Evolutionary conservation across 2,888 invertebrate genomes (phyloP).

Genomic region (Zelleria hepariella): DNA sequence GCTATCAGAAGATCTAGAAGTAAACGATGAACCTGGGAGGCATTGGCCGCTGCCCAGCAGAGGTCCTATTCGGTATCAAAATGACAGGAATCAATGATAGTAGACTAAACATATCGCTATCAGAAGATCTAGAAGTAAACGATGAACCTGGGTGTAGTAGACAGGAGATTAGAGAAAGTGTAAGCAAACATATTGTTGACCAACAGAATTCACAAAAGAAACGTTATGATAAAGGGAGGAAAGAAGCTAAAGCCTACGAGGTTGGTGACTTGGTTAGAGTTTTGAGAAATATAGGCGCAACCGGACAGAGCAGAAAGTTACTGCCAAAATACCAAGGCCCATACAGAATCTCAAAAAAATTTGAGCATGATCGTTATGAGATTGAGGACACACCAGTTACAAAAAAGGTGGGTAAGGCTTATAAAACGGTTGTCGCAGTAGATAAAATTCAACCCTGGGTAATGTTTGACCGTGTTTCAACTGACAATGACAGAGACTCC

Average conservation of each 20-base stretch:
- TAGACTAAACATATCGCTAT: not conserved
- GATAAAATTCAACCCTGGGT: not conserved
- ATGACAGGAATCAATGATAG: not conserved
- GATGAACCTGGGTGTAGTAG: no score
- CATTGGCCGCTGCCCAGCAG: conserved; percentile 5
- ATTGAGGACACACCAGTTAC: conserved; percentile 10
- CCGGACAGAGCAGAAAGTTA: conserved; percentile 9
- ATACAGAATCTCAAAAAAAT: conserved; percentile 3
- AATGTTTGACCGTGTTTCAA: no score
- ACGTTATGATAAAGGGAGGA: not conserved
- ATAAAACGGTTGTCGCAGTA: conserved; percentile 2
- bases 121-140: not conserved
- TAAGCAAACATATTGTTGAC: no score
- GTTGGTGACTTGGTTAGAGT: conserved; percentile 7
- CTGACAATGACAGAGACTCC: no score
- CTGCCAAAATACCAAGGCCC: conserved; percentile 9
- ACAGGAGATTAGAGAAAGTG: no score
- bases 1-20: no score
- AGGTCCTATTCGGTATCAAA: conserved; percentile 8
- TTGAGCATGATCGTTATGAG: conserved; percentile 9
- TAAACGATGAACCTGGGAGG: not conserved
- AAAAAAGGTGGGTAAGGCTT: conserved; percentile 1
- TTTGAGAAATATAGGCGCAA: conserved; percentile 6
- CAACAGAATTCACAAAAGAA: not conserved
- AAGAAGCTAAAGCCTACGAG: not conserved